Evolutionary conservation across 2,113 vertebrate genomes (phyloP).

Genomic region (Psophia crepitans): DNA sequence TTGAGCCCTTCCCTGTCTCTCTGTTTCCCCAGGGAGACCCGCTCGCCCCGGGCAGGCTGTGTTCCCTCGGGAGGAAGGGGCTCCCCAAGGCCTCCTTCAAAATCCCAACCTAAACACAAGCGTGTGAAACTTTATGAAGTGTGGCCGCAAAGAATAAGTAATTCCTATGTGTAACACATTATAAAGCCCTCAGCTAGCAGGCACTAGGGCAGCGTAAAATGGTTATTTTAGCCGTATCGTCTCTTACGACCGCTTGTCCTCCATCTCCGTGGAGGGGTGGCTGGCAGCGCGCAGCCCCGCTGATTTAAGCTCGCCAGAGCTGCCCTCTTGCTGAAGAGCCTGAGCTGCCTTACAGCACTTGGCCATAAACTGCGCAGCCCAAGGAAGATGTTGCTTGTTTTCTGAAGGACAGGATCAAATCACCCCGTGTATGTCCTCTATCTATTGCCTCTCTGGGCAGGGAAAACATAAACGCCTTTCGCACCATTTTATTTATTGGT

Average conservation of each 20-base stretch:
- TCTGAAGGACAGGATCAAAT: not conserved
- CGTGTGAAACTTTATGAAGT: fast-evolving
- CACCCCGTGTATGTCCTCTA: not conserved
- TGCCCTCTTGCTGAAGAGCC: not conserved
- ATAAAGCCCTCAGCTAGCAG: not conserved
- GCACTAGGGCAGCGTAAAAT: not conserved
- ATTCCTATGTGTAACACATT: not conserved
- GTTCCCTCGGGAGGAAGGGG: not conserved
- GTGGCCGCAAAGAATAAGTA: not conserved
- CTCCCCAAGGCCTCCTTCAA: not conserved
- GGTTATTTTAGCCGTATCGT: not conserved
- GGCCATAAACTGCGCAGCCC: not conserved
- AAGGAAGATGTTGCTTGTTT: not conserved
- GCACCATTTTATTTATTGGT: not conserved
- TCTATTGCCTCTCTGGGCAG: not conserved
- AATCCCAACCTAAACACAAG: not conserved
- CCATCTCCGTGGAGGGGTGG: not conserved
- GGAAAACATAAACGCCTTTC: not conserved
- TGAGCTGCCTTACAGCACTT: not conserved
- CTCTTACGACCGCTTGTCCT: not conserved
- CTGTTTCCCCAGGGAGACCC: not conserved
- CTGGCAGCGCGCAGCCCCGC: fast-evolving
- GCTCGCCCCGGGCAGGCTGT: not conserved
- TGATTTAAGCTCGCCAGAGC: not conserved
- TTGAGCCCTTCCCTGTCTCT: not conserved